Conservation (phyloP, 2,113 vertebrate species). For the Pseudopodoces humilis region DNA sequence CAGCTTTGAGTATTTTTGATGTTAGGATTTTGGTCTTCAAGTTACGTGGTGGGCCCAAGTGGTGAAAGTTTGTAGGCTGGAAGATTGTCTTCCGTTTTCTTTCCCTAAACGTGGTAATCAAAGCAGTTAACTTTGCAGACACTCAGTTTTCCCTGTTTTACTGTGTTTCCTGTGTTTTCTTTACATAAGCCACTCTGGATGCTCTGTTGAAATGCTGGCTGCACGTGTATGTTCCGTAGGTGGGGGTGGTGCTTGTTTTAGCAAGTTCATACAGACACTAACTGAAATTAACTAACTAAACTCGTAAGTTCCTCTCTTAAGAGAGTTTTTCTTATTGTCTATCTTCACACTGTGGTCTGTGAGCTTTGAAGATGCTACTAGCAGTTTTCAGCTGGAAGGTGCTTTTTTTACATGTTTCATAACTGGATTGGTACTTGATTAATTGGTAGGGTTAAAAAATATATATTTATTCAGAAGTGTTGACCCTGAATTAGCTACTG, state of each 20-base stretch:
- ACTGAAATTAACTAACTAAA: not conserved
- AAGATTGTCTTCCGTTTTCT: not conserved
- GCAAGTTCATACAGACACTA: not conserved
- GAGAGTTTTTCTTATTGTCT: not conserved
- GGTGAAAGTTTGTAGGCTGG: not conserved
- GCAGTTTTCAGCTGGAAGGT: not conserved
- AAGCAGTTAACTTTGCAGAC: not conserved
- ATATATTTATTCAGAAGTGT: not conserved
- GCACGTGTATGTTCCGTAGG: not conserved
- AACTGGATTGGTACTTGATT: not conserved
- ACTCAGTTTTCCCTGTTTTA: not conserved
- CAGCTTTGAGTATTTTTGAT: not conserved
- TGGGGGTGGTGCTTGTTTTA: not conserved
- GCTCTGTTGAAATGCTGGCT: not conserved
- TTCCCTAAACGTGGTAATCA: not conserved
- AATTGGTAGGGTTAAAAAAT: not conserved
- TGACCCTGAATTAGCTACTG: not conserved
- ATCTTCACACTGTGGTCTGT: not conserved
- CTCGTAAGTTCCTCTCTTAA: not conserved
- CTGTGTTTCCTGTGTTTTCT: not conserved
- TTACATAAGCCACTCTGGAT: not conserved
- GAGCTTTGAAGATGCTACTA: not conserved
- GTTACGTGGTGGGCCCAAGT: rapidly evolving
- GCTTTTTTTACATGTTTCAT: not conserved
- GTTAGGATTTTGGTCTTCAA: not conserved